phyloP scores from a whole-genome alignment of 2,888 invertebrate species.

The Petrolisthes cinctipes region DNA sequence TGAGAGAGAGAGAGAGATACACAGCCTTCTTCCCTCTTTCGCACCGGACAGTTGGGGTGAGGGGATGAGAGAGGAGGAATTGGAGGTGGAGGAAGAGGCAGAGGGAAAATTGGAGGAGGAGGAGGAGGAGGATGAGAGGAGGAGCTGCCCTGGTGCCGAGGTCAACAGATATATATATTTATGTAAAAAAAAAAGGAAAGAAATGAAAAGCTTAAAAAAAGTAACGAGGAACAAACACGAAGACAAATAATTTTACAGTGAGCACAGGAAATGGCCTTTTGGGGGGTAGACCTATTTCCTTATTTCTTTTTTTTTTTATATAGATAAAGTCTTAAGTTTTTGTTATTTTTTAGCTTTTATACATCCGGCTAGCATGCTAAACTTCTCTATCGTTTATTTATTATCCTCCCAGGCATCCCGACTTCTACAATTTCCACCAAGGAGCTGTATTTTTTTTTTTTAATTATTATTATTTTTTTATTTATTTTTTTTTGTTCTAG shows the following conservation, averaged over 20 bases:
- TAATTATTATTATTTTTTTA: too few species aligned
- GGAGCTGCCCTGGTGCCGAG: conserved; percentile 25
- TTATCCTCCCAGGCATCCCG: background rate
- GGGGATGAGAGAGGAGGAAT: conserved; percentile 11
- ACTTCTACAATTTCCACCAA: too few species aligned
- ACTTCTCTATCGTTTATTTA: conserved; percentile 12
- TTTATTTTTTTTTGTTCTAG: conserved; percentile 14
- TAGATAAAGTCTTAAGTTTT: conserved; percentile 16
- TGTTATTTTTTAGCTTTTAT: conserved; percentile 12
- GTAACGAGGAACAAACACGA: conserved; percentile 63
- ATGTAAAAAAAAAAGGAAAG: background rate
- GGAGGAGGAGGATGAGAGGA: background rate
- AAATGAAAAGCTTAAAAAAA: conserved; percentile 54
- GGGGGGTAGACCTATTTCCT: conserved; percentile 41
- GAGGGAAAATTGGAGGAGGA: conserved; percentile 47
- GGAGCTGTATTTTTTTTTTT: too few species aligned
- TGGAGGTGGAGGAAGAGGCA: conserved; percentile 46
- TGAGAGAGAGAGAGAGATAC: background rate
- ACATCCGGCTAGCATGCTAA: conserved; percentile 39
- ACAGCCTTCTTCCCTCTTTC: conserved; percentile 49
- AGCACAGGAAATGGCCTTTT: conserved; percentile 45
- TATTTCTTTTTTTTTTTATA: conserved; percentile 16
- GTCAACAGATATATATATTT: conserved; percentile 12
- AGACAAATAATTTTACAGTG: conserved; percentile 57
- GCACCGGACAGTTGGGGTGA: conserved; percentile 32